phyloP scores from a whole-genome alignment of 2,888 invertebrate genomes.

The Falcaria lacertinaria region DNA sequence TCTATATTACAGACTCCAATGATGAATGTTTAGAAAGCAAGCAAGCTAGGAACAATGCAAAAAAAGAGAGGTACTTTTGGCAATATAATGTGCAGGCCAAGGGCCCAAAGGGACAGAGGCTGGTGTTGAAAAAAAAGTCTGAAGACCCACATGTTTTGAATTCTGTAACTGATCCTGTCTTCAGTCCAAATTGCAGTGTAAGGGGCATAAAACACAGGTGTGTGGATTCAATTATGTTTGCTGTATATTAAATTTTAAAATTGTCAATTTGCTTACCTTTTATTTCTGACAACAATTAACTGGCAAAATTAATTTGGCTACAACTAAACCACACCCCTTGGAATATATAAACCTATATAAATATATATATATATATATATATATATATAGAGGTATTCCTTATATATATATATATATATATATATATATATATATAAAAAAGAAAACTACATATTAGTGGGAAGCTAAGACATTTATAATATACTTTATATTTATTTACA shows the following conservation, averaged over 20 bases:
- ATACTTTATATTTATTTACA: conserved; percentile 38
- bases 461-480: too few relatives aligned
- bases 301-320: too few relatives aligned
- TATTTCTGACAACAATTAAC: conserved; percentile 11
- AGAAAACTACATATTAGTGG: too few relatives aligned
- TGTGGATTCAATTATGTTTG: conserved; percentile 7
- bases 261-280: conserved; percentile 3
- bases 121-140: conserved; percentile 90
- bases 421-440: too few relatives aligned
- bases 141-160: conserved; percentile 96
- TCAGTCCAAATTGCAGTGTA: conserved; percentile 94
- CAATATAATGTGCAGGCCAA: conserved; percentile 99
- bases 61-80: conserved; percentile 96
- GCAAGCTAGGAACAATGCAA: conserved; percentile 65
- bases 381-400: too few relatives aligned
- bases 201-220: conserved; percentile 94
- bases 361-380: too few relatives aligned
- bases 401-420: too few relatives aligned
- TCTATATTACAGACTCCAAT: conserved; percentile 78
- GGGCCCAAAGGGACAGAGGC: conserved; percentile 96
- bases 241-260: conserved; percentile 1
- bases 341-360: too few relatives aligned
- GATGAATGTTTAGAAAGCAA: conserved; percentile 79
- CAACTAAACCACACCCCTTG: too few relatives aligned
- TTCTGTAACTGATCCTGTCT: conserved; percentile 96